Evolutionary conservation across 2,888 invertebrate species (phyloP), one percentile per base, ranked within the genome.

Genomic region (Caenorhabditis parvicauda): DNA sequence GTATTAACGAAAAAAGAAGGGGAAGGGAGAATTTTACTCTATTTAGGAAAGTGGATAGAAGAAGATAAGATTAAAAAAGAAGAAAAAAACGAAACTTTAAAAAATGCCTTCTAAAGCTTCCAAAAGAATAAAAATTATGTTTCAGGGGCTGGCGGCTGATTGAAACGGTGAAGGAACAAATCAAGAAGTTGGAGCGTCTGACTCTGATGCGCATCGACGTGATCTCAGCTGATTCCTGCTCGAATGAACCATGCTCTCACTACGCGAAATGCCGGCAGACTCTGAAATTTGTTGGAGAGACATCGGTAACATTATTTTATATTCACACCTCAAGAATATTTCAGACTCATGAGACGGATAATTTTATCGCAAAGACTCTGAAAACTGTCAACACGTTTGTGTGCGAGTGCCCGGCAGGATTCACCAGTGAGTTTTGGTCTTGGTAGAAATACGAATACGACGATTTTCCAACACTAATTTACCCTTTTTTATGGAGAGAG

Each of bases 321-420:
- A 17, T 21, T 24, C 24, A 9, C n/a, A 2, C 3, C 7, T 3
- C 21, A 4, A 7, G 5, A 21, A 12, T 12, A n/a, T 57, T 71
- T 44, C 53, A 75, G 70, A 54, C 54, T 28, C 71, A 74, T 47
- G 70, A 74, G 42, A 77, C 79, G 5, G 79, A 79, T 57, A 76
- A 74, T 54, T 76, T 79, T 53, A 48, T 79, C 24, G 64, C 77
- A 39, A 60, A 67, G n/a, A 66, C 76, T 6, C 54, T 79, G 32
- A 63, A 67, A 44, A 76, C 76, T 6, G 56, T 76, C 35, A 65
- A 73, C 56, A 72, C 78, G 12, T 77, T 77, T 56, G 56, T 59
- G 9, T 79, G 79, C 57, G 77, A 79, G 57, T 79, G 79, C 52
- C 79, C 79, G n/a, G 49, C 57, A 29, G 79, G 79, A 48, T 79